Evolutionary conservation across 2,888 invertebrate species (phyloP), one percentile per base, ranked within the genome.

Genomic region (Pristionchus entomophagus): DNA sequence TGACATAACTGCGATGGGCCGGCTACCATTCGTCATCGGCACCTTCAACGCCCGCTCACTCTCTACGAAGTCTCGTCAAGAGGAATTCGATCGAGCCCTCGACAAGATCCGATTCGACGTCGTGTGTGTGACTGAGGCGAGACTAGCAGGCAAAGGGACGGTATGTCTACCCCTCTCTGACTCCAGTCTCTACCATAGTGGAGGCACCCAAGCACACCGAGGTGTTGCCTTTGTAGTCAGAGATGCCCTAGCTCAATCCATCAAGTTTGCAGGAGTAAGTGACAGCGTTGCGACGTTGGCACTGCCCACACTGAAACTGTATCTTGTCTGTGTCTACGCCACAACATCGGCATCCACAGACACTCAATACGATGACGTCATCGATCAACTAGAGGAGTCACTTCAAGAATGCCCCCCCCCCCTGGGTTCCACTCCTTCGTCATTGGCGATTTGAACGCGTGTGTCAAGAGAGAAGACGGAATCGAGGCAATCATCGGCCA

Each of bases 161-260:
- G 80, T 80, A 32, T n/a, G n/a, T n/a, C n/a, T n/a, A n/a, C n/a
- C n/a, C n/a, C n/a, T n/a, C n/a, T n/a, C n/a, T n/a, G n/a, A 1
- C n/a, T 41, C 73, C 2, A 38, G n/a, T 26, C 6, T 73, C 2
- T 80, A 32, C 51, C 51, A 80, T 32, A 80, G 29, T 22, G 80
- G 80, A 8, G 80, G 80, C 29, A 26, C 17, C 19, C 49, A 49
- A 32, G n/a, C 45, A 45, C 80, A 80, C 29, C 51, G 35, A n/a
- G 80, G 80, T 4, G 80, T 80, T 3, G 80, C 80, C 32, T 80
- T 80, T 38, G 51, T 53, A 10, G 51, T 80, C 19, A 49, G 32
- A 53, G 19, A 49, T 17, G 2, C 10, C 22, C 35, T 51, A 4
- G 49, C 53, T 19, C 5, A 19, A 17, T 2, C 8, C 19, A 8